Conservation (phyloP, 2,113 vertebrate species). For the Pogona vitticeps region DNA sequence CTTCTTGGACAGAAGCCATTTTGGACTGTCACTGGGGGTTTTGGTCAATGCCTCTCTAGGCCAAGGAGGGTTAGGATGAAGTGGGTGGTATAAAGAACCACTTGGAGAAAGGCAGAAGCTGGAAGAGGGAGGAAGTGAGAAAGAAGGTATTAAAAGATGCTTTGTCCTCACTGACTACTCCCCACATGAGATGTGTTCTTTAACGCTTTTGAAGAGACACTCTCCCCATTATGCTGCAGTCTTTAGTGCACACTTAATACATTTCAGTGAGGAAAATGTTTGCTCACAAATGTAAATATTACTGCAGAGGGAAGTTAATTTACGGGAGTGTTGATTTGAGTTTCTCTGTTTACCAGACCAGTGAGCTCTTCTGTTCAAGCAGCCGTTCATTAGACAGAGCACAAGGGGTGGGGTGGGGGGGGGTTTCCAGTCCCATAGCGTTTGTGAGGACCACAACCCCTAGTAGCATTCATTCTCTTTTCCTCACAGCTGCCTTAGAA, state of each 20-base stretch:
- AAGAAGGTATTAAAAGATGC: background rate
- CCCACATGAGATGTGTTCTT: background rate
- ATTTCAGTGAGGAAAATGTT: constrained; percentile 14
- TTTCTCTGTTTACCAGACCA: constrained; percentile 28
- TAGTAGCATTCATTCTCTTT: background rate
- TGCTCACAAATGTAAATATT: constrained; percentile 23
- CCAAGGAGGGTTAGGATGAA: background rate
- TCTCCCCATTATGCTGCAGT: background rate
- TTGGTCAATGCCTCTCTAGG: background rate
- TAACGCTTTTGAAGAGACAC: background rate
- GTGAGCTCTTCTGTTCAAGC: background rate
- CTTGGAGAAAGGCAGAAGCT: background rate
- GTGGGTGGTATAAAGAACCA: background rate
- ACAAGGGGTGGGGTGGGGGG: background rate
- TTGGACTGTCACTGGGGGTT: too few species aligned
- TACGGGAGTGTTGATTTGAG: constrained; percentile 12
- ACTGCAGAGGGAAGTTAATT: constrained; percentile 21
- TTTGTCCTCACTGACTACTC: background rate
- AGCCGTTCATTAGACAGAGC: background rate
- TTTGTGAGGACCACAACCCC: too few species aligned
- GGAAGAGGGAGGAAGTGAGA: background rate
- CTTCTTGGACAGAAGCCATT: background rate
- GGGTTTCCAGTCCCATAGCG: background rate
- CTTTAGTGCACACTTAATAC: constrained; percentile 2
- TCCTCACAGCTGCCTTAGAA: too few species aligned